phyloP scores from a whole-genome alignment of 2,888 invertebrate species.

The Phengaris arion region DNA sequence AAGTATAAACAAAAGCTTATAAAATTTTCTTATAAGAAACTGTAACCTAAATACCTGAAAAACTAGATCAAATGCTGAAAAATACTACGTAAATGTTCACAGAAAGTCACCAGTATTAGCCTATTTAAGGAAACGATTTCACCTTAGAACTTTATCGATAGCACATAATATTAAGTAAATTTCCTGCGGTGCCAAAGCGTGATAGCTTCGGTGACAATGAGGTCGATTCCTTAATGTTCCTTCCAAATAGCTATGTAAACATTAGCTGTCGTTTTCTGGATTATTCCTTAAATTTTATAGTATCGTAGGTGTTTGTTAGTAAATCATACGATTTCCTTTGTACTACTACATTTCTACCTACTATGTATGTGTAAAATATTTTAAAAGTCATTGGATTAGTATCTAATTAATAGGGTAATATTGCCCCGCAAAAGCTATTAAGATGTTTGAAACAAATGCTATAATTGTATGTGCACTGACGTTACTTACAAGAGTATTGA shows the following conservation, averaged over 20 bases:
- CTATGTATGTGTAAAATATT: too few species aligned
- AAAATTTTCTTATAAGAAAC: too few species aligned
- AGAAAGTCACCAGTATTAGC: background rate
- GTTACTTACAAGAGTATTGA: too few species aligned
- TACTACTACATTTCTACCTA: too few species aligned
- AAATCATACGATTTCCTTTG: too few species aligned
- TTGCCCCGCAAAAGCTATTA: too few species aligned
- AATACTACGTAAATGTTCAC: background rate
- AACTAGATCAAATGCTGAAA: background rate
- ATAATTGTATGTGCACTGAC: too few species aligned
- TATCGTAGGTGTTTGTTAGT: background rate
- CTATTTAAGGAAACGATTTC: slow-evolving; percentile 14
- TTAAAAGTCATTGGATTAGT: too few species aligned
- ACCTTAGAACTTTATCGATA: slow-evolving; percentile 24
- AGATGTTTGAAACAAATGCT: too few species aligned
- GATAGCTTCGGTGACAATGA: slow-evolving; percentile 20
- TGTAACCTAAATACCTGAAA: background rate
- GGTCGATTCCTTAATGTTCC: slow-evolving; percentile 15
- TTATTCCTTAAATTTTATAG: background rate
- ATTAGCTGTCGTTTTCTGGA: slow-evolving; percentile 8
- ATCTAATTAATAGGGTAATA: too few species aligned
- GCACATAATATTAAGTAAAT: slow-evolving; percentile 29
- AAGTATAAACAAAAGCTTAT: too few species aligned
- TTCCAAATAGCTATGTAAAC: slow-evolving; percentile 14
- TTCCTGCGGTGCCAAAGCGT: slow-evolving; percentile 16